Conservation (phyloP, 1,140 invertebrate genomes). For the Drosophila hydei region DNA sequence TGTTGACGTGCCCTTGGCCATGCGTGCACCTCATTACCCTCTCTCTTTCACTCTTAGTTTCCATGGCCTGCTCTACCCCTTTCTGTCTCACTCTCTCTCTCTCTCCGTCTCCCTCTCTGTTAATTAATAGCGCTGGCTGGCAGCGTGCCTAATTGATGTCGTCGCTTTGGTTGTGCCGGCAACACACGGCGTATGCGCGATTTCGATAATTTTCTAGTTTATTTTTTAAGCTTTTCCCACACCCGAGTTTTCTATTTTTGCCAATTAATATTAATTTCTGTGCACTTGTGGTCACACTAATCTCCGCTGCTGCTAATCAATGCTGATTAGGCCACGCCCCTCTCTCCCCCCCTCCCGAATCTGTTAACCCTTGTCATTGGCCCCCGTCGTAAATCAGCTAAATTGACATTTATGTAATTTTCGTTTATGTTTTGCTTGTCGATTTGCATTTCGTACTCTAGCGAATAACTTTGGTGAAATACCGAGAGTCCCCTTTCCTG, state of each 20-base stretch:
- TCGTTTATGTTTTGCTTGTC: slow-evolving; percentile 4
- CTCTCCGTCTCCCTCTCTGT: not conserved
- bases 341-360: not conserved
- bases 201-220: slow-evolving; percentile 41
- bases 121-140: slow-evolving; percentile 47
- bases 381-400: slow-evolving; percentile 34
- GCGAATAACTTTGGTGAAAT: not conserved
- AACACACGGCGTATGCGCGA: slow-evolving; percentile 40
- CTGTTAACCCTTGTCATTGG: not conserved
- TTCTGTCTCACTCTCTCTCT: not conserved
- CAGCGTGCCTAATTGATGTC: slow-evolving; percentile 68
- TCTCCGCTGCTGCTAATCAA: slow-evolving; percentile 52
- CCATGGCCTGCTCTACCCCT: too few relatives aligned
- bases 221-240: not conserved
- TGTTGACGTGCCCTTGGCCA: slow-evolving; percentile 65
- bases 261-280: slow-evolving; percentile 67
- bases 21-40: not conserved
- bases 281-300: slow-evolving; percentile 34
- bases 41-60: too few relatives aligned
- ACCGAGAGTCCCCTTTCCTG: not conserved
- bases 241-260: slow-evolving; percentile 26
- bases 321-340: slow-evolving; percentile 41
- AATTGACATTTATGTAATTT: slow-evolving; percentile 59
- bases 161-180: slow-evolving; percentile 28
- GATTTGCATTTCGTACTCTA: not conserved